phyloP scores from a whole-genome alignment of 2,888 invertebrate genomes.

The Lochmaea crataegi region DNA sequence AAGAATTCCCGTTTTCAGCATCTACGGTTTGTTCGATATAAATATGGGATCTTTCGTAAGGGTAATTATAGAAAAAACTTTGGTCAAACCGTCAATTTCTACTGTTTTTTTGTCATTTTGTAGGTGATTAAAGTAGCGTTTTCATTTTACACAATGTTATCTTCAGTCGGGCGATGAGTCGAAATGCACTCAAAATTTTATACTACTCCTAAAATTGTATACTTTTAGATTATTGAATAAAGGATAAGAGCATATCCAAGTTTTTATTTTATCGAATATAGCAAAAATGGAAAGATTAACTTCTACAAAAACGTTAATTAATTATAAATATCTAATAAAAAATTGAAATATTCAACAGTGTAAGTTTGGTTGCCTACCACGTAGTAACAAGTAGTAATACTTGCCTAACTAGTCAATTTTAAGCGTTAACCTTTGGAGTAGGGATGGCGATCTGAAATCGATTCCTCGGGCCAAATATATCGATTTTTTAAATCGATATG shows the following conservation, averaged over 20 bases:
- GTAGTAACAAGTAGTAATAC: no score
- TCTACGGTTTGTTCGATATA: slow-evolving; percentile 5
- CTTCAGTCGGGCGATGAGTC: not conserved
- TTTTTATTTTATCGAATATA: not conserved
- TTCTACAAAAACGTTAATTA: no score
- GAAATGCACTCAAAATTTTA: not conserved
- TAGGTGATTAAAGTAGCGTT: not conserved
- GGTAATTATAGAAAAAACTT: not conserved
- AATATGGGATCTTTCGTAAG: not conserved
- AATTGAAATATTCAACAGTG: no score
- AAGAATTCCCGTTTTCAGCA: not conserved
- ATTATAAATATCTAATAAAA: no score
- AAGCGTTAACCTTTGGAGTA: no score
- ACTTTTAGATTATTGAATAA: not conserved
- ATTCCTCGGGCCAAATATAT: no score
- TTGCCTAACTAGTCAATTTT: no score
- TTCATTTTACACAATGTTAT: not conserved
- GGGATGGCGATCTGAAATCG: no score
- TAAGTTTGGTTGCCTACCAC: no score
- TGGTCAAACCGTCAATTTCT: not conserved
- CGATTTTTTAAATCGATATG: no score
- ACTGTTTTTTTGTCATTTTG: not conserved
- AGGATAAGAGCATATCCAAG: not conserved
- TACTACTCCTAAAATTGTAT: not conserved
- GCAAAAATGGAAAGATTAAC: no score